Base-by-base conservation (phyloP, 1,140 invertebrate genomes). In the Globodera ellingtonae region DNA sequence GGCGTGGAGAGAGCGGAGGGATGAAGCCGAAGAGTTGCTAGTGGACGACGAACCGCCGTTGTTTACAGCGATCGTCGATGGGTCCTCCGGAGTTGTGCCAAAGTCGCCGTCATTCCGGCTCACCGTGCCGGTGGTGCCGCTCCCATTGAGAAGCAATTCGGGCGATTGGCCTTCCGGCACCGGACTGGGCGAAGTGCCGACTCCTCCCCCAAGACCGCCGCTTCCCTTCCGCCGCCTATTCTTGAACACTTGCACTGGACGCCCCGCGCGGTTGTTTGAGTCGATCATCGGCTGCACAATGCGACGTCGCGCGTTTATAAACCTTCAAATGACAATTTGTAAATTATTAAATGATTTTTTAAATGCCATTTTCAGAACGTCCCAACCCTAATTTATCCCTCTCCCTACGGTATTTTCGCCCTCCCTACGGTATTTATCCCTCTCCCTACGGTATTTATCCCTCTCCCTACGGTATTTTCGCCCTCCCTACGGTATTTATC, bases 231-330 rank as follows among this genome's bases (percentile, higher is more conserved):
- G 75, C 73, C 87, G 75, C 15, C 87, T 72, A 67, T 89, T 89
- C 72, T 88, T 89, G 75, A 88, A 89, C 21, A 89, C 86, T 15
- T 83, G 76, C 15, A 85, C 78, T 6, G 81, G 56, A 13, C 83
- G 79, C 15, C 89, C 89, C 3, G 85, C 85, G 67, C 89, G 80
- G 73, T 89, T 89, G 46, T 84, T 89, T 84, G 91, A 91, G 86
- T 92, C 91, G 82, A 92, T 92, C 91, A 92, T 92, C 75, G 91
- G 91, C 84, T 92, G 91, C 21, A 92, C 91, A 78, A 92, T 92
- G 84, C 91, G 87, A 84, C 91, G 84, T 65, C 91, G 85, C 24
- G 91, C 91, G 85, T 92, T 92, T 75, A 92, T 92, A 85, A 90
- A 90, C 90, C 89, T 90, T n/a, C 13, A 59, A 62, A 62, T 18